Base-by-base conservation (phyloP, 1,140 invertebrate genomes). In the Euborellia annulipes region DNA sequence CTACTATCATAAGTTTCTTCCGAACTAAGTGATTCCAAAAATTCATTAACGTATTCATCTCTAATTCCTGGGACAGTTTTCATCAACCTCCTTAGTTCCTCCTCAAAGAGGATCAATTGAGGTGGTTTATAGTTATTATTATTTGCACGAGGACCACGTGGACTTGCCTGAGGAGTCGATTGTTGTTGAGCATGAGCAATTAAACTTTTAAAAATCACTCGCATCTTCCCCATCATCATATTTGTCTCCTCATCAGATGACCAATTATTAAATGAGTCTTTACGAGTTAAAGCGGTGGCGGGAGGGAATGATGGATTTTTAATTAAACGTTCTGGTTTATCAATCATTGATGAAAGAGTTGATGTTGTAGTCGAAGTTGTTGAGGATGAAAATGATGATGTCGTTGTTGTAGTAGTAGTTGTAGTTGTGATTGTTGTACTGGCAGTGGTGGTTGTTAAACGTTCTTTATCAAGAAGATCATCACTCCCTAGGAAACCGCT, bases 161-260 rank as follows among this genome's bases (percentile, higher is more conserved):
- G 43, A 23, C 39, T 41, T 38, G 43, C 32, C 40, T 16, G 11
- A 11, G 23, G 43, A 18, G 55, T 49, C 30, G 68, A 69, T 52
- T 62, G 77, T 48, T 60, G 60, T 3, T 71, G 70, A 0, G 73
- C 70, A 34, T 73, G 70, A 1, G 75, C 80, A 1, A 89, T 76
- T 70, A 89, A 80, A 18, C 82, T 86, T 61, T 88, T 89, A 60
- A 90, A 89, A 59, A 90, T 87, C 51, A 87, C 83, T 3, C 85
- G 68, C 82, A 91, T 87, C 65, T 89, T 90, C 8, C 79, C 85
- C 86, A 92, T 90, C 86, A 92, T 91, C 7, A 90, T 61, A 61
- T 92, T 92, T 1, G 87, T 90, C 63, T 90, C 87, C 59, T 91
- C 86, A 57, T 91, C 86, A 0, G 85, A 89, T 36, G 84, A 88